Base-by-base conservation (phyloP, 2,888 invertebrate species). In the Papilio demoleus region DNA sequence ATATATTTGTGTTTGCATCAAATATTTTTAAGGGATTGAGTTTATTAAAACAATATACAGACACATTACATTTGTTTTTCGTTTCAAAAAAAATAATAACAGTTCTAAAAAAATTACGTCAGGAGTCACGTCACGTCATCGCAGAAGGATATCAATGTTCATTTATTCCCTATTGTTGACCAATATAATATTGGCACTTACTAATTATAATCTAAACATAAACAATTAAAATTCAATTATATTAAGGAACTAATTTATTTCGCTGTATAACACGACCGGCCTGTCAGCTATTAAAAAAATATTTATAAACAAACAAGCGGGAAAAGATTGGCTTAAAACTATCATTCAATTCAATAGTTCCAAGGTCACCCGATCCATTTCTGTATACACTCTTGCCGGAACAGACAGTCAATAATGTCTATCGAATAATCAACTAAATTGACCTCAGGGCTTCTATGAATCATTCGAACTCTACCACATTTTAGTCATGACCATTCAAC, bases 291-390 rank as follows among this genome's bases (percentile, higher is more conserved):
- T 11, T 22, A 65, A 70, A 71, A 62, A 56, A 53, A 64, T 58
- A 60, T 67, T 59, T 22, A 59, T 45, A 60, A 56, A 68, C 53
- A 61, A 38, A 24, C 61, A 45, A 71, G 42, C 58, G 66, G 65
- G 58, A 70, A 71, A 70, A 61, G 65, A 70, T 11, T 63, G 66
- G 45, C 34, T 61, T 22, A 27, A 24, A 62, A 65, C 53, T 65
- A 69, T 69, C 45, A 36, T 53, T 56, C 61, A 24, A 19, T 76
- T 76, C 73, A 76, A 73, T 71, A 77, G 68, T 70, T 61, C 66
- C 75, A 78, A 79, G 79, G 79, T 75, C 77, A 73, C 3, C 22
- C 40, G 59, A 22, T 68, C 34, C 59, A 56, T 70, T 71, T 67
- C 61, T 61, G 70, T 59, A 53, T 40, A 31, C 27, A 34, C 53